Evolutionary conservation across 2,797 vertebrate genomes (phyloP).

Genomic region (Falco berigora): DNA sequence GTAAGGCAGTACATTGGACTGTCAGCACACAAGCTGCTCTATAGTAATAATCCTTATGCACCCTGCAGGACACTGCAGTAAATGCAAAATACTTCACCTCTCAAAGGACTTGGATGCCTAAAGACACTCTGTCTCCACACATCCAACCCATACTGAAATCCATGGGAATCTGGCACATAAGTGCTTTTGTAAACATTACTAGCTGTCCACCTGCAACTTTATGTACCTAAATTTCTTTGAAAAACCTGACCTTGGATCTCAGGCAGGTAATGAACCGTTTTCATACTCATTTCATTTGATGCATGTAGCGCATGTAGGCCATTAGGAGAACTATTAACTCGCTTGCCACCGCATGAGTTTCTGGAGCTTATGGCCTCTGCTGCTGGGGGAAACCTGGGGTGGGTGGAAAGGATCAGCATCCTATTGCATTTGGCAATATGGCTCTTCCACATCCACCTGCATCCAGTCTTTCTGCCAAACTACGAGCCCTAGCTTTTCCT

Average conservation of each 20-base stretch:
- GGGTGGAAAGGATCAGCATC: background rate
- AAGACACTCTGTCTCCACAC: background rate
- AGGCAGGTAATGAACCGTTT: conserved; percentile 42
- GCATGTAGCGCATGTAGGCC: background rate
- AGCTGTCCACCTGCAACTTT: conserved; percentile 50
- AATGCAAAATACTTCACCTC: conserved; percentile 46
- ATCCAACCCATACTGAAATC: background rate
- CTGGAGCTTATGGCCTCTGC: conserved; percentile 12
- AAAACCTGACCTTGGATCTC: conserved; percentile 19
- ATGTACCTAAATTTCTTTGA: conserved; percentile 12
- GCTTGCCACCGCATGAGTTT: background rate
- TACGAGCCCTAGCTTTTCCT: background rate
- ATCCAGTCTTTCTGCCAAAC: conserved; percentile 35
- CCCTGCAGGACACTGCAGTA: conserved; percentile 44
- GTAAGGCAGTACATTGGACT: background rate
- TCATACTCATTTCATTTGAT: conserved; percentile 31
- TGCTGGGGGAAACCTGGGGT: background rate
- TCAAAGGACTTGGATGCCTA: conserved; percentile 27
- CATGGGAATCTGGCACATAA: conserved; percentile 34
- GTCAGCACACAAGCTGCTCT: conserved; percentile 20
- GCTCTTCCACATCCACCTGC: conserved; percentile 38
- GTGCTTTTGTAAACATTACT: conserved; percentile 3
- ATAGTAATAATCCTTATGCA: background rate
- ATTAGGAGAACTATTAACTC: conserved; percentile 33
- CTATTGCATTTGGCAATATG: conserved; percentile 9